Percentiles rank a stretch among this genome's conserved stretches.
Conservation (phyloP, 2,113 vertebrate species). For the Laticauda laticaudata region DNA sequence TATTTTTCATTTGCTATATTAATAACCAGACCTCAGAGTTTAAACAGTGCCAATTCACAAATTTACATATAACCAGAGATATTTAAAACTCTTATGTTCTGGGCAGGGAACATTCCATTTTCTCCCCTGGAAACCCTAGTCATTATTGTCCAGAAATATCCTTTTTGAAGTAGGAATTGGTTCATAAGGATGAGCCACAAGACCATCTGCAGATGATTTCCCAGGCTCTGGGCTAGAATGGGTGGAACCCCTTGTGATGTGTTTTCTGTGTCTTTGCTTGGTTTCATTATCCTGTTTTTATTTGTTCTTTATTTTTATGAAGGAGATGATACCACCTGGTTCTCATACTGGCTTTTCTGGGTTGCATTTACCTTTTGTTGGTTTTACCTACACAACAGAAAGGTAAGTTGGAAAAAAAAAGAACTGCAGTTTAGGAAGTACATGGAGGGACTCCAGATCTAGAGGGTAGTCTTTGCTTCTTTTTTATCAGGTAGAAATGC, state of each 20-base stretch:
- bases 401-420: slow-evolving; percentile 61
- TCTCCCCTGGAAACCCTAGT: neutral
- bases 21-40: neutral
- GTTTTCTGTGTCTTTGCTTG: neutral
- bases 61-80: neutral
- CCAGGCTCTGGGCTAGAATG: neutral
- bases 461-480: neutral
- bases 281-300: neutral
- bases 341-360: slow-evolving; percentile 93
- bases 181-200: neutral
- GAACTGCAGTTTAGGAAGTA: neutral
- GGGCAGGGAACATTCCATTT: neutral
- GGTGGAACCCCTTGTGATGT: neutral
- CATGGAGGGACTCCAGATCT: no score
- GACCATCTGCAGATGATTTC: neutral
- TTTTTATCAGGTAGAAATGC: neutral
- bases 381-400: slow-evolving; percentile 94
- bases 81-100: neutral
- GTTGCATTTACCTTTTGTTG: slow-evolving; percentile 92
- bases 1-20: neutral
- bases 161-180: neutral
- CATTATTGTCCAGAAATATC: neutral
- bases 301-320: slow-evolving; percentile 33
- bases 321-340: slow-evolving; percentile 88
- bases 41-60: neutral